Evolutionary conservation across 2,888 invertebrate genomes (phyloP), one percentile per base, ranked within the genome.

Genomic region (Pristionchus maxplancki): DNA sequence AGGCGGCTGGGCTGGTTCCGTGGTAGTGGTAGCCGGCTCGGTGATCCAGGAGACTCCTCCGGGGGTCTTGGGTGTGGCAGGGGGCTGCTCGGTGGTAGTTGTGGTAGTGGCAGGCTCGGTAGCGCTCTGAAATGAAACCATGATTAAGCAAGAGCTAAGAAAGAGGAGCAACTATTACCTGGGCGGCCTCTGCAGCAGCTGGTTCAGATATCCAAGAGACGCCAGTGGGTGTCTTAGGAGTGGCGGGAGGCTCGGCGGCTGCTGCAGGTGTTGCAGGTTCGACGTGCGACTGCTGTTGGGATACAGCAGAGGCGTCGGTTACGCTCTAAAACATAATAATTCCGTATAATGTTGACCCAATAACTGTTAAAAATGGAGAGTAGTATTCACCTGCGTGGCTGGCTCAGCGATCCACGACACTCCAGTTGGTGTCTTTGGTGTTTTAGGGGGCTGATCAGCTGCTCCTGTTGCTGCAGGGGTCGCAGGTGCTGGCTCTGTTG

Each of bases 141-240:
- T 58, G 48, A 48, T 13, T 48, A 13, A 48, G 44, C 58, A 58
- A 58, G 15, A 58, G 20, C 58, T 58, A 4, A 13, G 58, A 15
- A 15, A 24, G n/a, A n/a, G n/a, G n/a, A n/a, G n/a, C n/a, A n/a
- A n/a, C n/a, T n/a, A 5, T 58, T 15, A 24, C 4, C 2, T 62
- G 24, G n/a, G 24, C 13, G 17, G 20, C 5, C 11, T n/a, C n/a
- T n/a, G n/a, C n/a, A n/a, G n/a, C n/a, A n/a, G n/a, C n/a, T n/a
- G n/a, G n/a, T n/a, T 85, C 85, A 1, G 84, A 34, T 50, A 50
- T 50, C 86, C 86, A 87, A 1, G 50, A 17, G 37, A 71, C 58
- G 15, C 50, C 86, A 1, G 37, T 20, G 13, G 64, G 62, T 44
- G 85, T 64, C 85, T 85, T 64, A 11, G 67, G 86, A 2, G 85